Conservation (phyloP, 2,888 invertebrate genomes). For the Alloscopus bannaensis region DNA sequence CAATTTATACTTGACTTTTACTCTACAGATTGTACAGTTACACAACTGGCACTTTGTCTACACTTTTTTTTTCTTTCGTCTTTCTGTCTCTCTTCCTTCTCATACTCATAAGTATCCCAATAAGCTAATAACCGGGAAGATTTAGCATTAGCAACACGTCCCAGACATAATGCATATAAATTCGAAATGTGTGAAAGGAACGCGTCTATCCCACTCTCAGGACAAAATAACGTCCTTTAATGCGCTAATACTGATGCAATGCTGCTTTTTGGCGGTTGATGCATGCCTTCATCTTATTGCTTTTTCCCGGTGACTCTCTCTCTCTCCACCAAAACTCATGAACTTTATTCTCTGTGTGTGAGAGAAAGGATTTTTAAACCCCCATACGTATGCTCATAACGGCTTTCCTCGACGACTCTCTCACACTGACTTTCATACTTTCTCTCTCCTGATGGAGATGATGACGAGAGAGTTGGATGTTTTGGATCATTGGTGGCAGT, state of each 20-base stretch:
- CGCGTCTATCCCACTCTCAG: slow-evolving; percentile 8
- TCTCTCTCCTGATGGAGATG: slow-evolving; percentile 31
- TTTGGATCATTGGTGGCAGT: slow-evolving; percentile 37
- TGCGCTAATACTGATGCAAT: slow-evolving; percentile 62
- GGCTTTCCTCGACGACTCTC: slow-evolving; percentile 41
- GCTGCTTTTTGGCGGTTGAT: slow-evolving; percentile 56
- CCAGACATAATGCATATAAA: slow-evolving; percentile 56
- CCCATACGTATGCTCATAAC: slow-evolving; percentile 51
- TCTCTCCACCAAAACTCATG: too few relatives aligned
- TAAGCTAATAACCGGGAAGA: slow-evolving; percentile 53
- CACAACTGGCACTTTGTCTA: too few relatives aligned
- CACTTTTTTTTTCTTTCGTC: too few relatives aligned
- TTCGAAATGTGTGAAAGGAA: slow-evolving; percentile 50
- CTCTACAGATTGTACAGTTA: too few relatives aligned
- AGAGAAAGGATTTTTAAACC: slow-evolving; percentile 48
- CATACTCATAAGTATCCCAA: too few relatives aligned
- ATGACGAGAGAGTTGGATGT: slow-evolving; percentile 40
- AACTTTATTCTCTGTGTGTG: too few relatives aligned
- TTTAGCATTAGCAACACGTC: slow-evolving; percentile 59
- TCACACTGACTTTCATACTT: neutral
- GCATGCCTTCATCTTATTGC: slow-evolving; percentile 59
- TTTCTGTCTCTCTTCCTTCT: too few relatives aligned
- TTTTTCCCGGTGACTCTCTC: slow-evolving; percentile 42
- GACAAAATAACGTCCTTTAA: slow-evolving; percentile 43
- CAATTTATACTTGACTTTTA: too few relatives aligned